Base-by-base conservation (phyloP, 2,888 invertebrate species). In the Craniophora ligustri region DNA sequence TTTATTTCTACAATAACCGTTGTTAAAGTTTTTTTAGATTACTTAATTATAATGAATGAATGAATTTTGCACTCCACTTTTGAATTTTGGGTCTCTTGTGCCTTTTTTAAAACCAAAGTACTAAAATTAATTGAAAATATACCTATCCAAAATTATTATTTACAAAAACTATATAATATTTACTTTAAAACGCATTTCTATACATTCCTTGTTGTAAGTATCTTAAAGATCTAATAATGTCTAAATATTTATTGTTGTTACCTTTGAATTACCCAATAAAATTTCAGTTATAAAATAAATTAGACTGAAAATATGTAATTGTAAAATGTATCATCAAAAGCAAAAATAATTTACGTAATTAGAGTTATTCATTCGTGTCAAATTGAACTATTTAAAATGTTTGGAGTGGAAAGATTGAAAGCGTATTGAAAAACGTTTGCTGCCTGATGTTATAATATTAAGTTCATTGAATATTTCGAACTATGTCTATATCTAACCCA, bases 71-170 rank as follows among this genome's bases (percentile, higher is more conserved):
- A 44, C 40, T 45, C 31, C 36, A 56, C 46, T 54, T 70, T 64
- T 68, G 45, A 67, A 62, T 75, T 76, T 76, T 71, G 53, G 67
- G 74, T 86, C 80, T 76, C 75, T 81, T 79, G 88, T 88, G 87
- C 87, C 87, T 87, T 88, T 76, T 81, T 87, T 81, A 57, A 73
- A 78, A 76, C 66, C 67, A 58, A 75, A 73, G 72, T 70, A 71
- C 68, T 76, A 76, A 75, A 71, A 70, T 72, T 66, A 65, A 57
- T 69, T 72, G 62, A 54, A 65, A 51, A 57, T 66, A 60, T 61
- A 67, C 39, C 45, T 57, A 41, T 68, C 40, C 53, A 65, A 67
- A 26, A 50, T 39, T 55, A 57, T 71, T 67, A 67, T 64, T 65
- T 64, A 67, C 42, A 64, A 26, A 41, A 56, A 36, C 21, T 61